Conservation (phyloP, 2,797 vertebrate species). For the Botia kubotai region DNA sequence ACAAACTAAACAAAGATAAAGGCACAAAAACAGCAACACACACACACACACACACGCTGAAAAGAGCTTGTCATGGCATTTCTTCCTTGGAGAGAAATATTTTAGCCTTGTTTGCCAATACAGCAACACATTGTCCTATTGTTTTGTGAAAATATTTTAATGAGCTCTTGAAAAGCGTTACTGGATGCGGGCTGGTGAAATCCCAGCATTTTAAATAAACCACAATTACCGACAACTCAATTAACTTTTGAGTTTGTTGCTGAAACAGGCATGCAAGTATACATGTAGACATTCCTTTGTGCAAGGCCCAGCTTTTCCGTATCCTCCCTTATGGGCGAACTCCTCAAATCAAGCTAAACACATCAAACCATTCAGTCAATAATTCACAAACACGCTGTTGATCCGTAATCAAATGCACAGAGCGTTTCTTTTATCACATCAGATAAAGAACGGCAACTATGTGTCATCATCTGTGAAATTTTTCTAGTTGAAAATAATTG, state of each 20-base stretch:
- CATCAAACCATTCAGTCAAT: not conserved
- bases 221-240: constrained; percentile 59
- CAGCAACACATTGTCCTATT: constrained; percentile 23
- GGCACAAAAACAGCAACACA: no score
- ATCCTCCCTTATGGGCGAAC: not conserved
- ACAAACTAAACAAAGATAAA: not conserved
- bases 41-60: not conserved
- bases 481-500: not conserved
- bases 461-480: constrained; percentile 23
- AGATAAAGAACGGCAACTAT: constrained; percentile 3
- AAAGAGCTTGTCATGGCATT: not conserved
- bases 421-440: not conserved
- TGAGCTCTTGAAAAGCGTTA: constrained; percentile 63
- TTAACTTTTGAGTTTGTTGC: constrained; percentile 59
- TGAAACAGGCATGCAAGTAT: constrained; percentile 58
- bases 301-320: not conserved
- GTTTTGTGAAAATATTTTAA: constrained; percentile 54
- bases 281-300: constrained; percentile 40
- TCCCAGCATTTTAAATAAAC: constrained; percentile 58
- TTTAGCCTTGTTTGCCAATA: constrained; percentile 13
- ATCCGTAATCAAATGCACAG: not conserved
- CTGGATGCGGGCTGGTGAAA: constrained; percentile 55
- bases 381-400: not conserved
- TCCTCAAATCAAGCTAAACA: not conserved
- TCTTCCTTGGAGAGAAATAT: not conserved